Percentiles rank a stretch among this genome's conserved stretches.
Evolutionary conservation across 1,140 invertebrate species (phyloP).

Genomic region (Pygmarrhopalites habei): DNA sequence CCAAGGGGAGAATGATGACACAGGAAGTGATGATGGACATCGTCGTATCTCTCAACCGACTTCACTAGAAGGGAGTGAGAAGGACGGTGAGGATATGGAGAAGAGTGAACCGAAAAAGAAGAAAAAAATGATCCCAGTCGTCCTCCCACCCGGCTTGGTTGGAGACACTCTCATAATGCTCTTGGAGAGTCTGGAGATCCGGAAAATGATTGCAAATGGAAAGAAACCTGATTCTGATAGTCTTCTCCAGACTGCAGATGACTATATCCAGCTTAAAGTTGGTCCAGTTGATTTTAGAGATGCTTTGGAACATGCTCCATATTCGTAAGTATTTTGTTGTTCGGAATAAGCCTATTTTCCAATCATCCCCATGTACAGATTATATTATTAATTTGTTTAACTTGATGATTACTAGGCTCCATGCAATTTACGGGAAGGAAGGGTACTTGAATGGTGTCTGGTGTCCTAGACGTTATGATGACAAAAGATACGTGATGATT

Average conservation of each 20-base stretch:
- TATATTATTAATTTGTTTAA: neutral
- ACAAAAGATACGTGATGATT: constrained; percentile 34
- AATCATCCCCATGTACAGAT: neutral
- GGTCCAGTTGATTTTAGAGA: constrained; percentile 24
- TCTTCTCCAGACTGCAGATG: constrained; percentile 31
- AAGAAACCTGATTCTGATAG: constrained; percentile 10
- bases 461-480: constrained; percentile 34
- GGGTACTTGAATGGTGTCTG: constrained; percentile 27
- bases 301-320: constrained; percentile 30
- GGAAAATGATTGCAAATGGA: constrained; percentile 20
- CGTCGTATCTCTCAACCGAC: neutral
- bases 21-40: neutral
- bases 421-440: constrained; percentile 32
- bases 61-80: too few species aligned
- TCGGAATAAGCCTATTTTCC: neutral
- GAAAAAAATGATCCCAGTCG: constrained; percentile 24
- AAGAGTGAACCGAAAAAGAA: neutral
- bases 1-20: neutral
- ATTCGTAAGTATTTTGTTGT: constrained; percentile 23
- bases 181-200: constrained; percentile 26
- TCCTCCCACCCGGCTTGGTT: constrained; percentile 16
- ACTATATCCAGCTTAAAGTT: constrained; percentile 31
- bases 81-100: neutral
- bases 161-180: constrained; percentile 36
- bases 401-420: constrained; percentile 13